Conservation (phyloP, 2,113 vertebrate species). For the human region GRCh38 chr2:78350501-78351000, state of each 20-base stretch:
- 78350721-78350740: background rate
- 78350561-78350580: background rate
- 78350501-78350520: conserved; percentile 7
- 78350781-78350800: background rate
- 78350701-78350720: background rate
- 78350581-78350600: background rate
- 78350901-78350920: background rate
- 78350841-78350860: background rate
- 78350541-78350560: background rate
- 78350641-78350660: background rate
- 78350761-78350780: background rate
- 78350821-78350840: background rate
- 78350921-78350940: background rate
- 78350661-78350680: background rate
- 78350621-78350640: background rate
- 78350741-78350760: background rate
- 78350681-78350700: background rate
- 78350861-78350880: background rate
- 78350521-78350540: background rate
- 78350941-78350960: background rate
- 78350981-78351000: background rate
- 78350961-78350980: background rate
- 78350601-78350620: background rate
- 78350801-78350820: conserved; percentile 1
- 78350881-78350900: background rate